These are phyloP conservation scores for Piliocolobus tephrosceles DNA, from an alignment of 2,113 vertebrate genomes.

Conservation along the genomic window DNA sequence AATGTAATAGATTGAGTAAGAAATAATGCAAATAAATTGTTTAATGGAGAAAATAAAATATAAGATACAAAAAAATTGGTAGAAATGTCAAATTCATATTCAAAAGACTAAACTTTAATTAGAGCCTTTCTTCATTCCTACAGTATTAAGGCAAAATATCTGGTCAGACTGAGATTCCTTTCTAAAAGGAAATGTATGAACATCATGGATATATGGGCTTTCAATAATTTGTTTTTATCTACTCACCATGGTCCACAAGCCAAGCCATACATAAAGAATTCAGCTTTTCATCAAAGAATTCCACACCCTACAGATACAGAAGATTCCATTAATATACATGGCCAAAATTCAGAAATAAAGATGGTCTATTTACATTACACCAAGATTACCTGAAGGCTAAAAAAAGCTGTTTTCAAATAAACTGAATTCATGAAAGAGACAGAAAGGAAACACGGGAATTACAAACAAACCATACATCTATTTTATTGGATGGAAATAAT, in stretches of 20 bases:
- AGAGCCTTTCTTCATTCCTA: neutral
- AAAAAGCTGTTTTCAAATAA: slow-evolving; percentile 1
- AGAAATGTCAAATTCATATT: neutral
- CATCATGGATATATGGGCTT: neutral
- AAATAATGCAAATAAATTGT: neutral
- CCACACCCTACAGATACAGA: slow-evolving; percentile 88
- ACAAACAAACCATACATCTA: slow-evolving; percentile 7
- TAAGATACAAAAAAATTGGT: neutral
- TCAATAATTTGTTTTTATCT: neutral
- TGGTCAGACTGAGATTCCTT: neutral
- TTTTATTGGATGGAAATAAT: neutral
- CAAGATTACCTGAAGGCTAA: neutral
- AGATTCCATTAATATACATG: slow-evolving; percentile 41
- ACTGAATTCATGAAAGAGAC: neutral
- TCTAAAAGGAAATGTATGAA: slow-evolving; percentile 10
- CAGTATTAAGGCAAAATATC: neutral
- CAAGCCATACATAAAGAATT: slow-evolving; percentile 96
- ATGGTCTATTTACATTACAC: neutral
- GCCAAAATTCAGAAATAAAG: slow-evolving; percentile 32
- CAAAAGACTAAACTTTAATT: neutral
- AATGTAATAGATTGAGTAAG: neutral
- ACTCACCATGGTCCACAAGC: slow-evolving; percentile 95
- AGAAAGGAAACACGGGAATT: slow-evolving; percentile 11
- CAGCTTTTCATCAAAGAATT: slow-evolving; percentile 95
- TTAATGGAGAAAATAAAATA: slow-evolving; percentile 43